Conservation (phyloP, 92 coral and sea anemone genomes). For the Pocillopora meandrina region DNA sequence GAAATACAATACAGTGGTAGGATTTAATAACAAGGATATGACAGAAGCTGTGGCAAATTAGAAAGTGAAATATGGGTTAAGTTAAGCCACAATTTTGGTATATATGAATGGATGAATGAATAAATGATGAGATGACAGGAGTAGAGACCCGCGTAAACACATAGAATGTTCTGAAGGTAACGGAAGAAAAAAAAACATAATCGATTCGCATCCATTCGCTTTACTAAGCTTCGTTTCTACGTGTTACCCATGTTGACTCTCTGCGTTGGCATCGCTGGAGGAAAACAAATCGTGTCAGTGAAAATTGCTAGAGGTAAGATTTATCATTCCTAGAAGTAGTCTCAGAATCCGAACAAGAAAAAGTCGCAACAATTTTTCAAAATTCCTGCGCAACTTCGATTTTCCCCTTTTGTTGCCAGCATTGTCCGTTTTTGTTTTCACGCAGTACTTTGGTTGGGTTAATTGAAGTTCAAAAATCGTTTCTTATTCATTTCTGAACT, state of each 20-base stretch:
- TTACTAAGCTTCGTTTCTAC: background rate
- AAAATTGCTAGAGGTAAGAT: background rate
- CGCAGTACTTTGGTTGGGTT: too few relatives aligned
- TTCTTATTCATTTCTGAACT: too few relatives aligned
- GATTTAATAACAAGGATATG: too few relatives aligned
- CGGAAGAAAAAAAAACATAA: background rate
- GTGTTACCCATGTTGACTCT: background rate
- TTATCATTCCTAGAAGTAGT: background rate
- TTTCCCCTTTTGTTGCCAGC: too few relatives aligned
- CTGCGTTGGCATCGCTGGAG: background rate
- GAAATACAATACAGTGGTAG: background rate
- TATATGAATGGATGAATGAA: background rate
- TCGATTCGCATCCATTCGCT: background rate
- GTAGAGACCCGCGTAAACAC: slow-evolving; percentile 4
- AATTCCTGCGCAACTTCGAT: background rate
- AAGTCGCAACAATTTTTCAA: background rate
- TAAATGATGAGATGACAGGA: slow-evolving; percentile 21
- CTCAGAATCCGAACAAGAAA: background rate
- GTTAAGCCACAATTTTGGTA: background rate
- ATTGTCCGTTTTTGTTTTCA: too few relatives aligned
- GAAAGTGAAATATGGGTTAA: background rate
- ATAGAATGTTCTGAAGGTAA: background rate
- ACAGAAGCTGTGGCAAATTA: background rate
- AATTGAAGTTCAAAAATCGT: too few relatives aligned
- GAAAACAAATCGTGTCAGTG: background rate